phyloP scores from a whole-genome alignment of 2,113 vertebrate genomes.

The Thalassoma bifasciatum region DNA sequence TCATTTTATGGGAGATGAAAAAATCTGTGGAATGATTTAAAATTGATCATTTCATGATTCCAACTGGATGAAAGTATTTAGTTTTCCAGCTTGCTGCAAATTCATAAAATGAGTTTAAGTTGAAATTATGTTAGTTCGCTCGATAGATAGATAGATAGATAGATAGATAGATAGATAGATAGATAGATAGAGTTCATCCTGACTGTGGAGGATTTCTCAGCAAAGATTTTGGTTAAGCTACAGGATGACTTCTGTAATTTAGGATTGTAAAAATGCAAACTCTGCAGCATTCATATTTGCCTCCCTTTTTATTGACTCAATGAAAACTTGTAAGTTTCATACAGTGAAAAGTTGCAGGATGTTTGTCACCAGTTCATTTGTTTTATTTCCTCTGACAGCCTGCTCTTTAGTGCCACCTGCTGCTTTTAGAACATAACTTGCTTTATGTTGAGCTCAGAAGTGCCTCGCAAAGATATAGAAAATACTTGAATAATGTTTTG shows the following conservation, averaged over 20 bases:
- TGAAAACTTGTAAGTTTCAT: background rate
- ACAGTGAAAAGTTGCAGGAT: background rate
- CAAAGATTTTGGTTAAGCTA: background rate
- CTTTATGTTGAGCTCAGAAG: background rate
- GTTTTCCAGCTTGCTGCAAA: no score
- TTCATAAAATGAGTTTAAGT: no score
- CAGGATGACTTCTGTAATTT: background rate
- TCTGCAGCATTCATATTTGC: background rate
- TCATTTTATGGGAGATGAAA: no score
- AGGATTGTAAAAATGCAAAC: background rate
- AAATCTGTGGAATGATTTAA: no score
- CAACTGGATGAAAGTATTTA: no score
- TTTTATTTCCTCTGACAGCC: background rate
- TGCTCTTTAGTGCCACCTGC: conserved; percentile 66
- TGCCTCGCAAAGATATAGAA: background rate
- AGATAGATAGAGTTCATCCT: background rate
- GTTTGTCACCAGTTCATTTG: background rate
- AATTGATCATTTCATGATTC: no score
- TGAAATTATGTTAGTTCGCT: no score
- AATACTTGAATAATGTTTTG: background rate
- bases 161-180: background rate
- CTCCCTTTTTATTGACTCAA: background rate
- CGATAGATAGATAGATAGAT: conserved; percentile 1
- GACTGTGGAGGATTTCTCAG: background rate
- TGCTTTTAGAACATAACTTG: conserved; percentile 18